Evolutionary conservation across 2,797 vertebrate genomes (phyloP).

Genomic region (Florisuga fusca): DNA sequence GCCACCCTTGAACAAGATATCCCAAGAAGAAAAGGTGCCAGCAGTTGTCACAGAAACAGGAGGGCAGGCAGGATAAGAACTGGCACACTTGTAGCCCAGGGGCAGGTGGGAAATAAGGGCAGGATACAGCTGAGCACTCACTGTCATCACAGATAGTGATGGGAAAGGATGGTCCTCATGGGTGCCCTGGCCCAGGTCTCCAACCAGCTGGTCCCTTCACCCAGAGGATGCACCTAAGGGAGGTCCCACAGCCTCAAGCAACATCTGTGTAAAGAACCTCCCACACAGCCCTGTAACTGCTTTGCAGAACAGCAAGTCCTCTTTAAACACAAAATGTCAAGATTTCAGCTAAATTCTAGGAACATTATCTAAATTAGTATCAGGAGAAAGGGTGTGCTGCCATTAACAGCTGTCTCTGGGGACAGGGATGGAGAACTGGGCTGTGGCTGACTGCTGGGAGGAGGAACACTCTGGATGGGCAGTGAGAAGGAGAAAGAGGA

Average conservation of each 20-base stretch:
- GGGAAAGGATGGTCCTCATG: background rate
- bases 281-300: background rate
- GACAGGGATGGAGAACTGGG: accelerated
- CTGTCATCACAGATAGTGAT: background rate
- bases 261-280: background rate
- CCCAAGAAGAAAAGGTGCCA: background rate
- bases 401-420: background rate
- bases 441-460: background rate
- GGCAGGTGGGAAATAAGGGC: background rate
- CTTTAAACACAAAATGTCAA: background rate
- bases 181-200: background rate
- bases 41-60: background rate
- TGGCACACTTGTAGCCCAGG: background rate
- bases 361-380: background rate
- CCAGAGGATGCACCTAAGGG: too few species aligned
- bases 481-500: background rate
- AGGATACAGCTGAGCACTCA: background rate
- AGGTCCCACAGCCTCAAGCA: background rate
- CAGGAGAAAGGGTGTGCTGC: background rate
- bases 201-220: background rate
- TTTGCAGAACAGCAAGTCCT: background rate
- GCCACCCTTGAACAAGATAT: background rate
- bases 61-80: background rate
- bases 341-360: background rate
- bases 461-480: background rate